phyloP scores from a whole-genome alignment of 2,113 vertebrate species.

The Ptilorrhoa leucosticta region DNA sequence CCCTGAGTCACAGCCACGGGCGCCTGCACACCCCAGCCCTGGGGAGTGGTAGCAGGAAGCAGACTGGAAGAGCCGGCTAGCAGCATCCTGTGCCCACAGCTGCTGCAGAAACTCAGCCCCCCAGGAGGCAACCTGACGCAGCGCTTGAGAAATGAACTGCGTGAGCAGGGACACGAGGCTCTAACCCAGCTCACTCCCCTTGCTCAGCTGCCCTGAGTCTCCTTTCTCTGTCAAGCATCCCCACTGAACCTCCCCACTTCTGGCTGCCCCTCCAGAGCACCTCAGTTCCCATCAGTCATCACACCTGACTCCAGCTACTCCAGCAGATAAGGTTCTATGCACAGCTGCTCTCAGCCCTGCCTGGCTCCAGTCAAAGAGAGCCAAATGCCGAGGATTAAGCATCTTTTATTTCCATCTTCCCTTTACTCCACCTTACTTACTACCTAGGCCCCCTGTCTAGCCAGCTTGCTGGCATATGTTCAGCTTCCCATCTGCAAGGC shows the following conservation, averaged over 20 bases:
- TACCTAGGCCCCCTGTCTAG: neutral
- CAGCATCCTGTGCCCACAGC: slow-evolving; percentile 55
- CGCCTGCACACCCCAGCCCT: neutral
- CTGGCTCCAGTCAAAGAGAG: neutral
- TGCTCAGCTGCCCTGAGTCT: neutral
- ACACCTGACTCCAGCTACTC: neutral
- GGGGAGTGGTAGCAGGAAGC: slow-evolving; percentile 52
- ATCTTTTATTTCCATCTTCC: neutral
- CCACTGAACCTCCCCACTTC: neutral
- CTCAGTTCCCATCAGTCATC: neutral
- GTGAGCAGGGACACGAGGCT: neutral
- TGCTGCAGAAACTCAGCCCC: slow-evolving; percentile 32
- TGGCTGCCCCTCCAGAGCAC: neutral
- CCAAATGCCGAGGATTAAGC: neutral
- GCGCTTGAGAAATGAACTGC: neutral
- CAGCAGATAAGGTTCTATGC: neutral
- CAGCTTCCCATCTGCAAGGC: neutral
- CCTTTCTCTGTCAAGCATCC: neutral
- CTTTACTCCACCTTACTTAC: neutral
- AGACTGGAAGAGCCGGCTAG: slow-evolving; percentile 43
- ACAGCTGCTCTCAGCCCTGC: neutral
- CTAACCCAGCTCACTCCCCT: neutral
- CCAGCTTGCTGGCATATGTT: neutral
- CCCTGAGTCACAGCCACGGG: slow-evolving; percentile 8
- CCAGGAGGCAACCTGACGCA: slow-evolving; percentile 18